Percentiles rank a stretch among this genome's conserved stretches.
phyloP scores from a whole-genome alignment of 2,888 invertebrate genomes.

The Silvanus unidentatus region DNA sequence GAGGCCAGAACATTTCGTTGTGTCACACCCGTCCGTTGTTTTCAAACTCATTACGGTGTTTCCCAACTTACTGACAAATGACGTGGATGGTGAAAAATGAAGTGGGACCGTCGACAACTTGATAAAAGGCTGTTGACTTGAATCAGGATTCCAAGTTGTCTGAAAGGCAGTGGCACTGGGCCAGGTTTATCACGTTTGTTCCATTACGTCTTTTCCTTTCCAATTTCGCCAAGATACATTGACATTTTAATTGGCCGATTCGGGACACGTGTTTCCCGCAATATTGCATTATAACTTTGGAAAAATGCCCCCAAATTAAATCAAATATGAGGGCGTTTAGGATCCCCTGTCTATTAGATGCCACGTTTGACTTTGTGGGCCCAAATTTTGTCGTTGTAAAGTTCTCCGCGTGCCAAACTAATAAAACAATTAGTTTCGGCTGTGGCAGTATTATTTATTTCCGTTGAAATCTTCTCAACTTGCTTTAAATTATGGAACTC shows the following conservation, averaged over 20 bases:
- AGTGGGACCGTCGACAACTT: slow-evolving; percentile 45
- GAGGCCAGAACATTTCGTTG: slow-evolving; percentile 17
- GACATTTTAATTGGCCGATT: slow-evolving; percentile 14
- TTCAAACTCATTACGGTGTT: slow-evolving; percentile 47
- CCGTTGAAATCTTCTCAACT: too few species aligned
- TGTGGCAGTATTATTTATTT: too few species aligned
- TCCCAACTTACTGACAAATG: slow-evolving; percentile 47
- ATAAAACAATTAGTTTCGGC: too few species aligned
- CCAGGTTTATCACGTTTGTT: slow-evolving; percentile 2
- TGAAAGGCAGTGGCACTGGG: not conserved
- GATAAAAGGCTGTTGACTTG: slow-evolving; percentile 45
- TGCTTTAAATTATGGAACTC: too few species aligned
- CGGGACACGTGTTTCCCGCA: slow-evolving; percentile 14
- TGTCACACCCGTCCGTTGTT: slow-evolving; percentile 46
- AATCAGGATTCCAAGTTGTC: slow-evolving; percentile 36
- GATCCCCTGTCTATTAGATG: too few species aligned
- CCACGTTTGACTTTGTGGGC: too few species aligned
- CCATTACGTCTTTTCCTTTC: slow-evolving; percentile 5
- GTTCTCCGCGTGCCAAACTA: too few species aligned
- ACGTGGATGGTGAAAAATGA: slow-evolving; percentile 47
- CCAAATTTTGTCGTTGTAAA: too few species aligned
- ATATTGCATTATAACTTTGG: slow-evolving; percentile 14
- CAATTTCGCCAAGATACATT: slow-evolving; percentile 4
- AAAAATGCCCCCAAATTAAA: not conserved
- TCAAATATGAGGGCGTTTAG: too few species aligned